phyloP scores from a whole-genome alignment of 2,113 vertebrate genomes.

The Gavia stellata region DNA sequence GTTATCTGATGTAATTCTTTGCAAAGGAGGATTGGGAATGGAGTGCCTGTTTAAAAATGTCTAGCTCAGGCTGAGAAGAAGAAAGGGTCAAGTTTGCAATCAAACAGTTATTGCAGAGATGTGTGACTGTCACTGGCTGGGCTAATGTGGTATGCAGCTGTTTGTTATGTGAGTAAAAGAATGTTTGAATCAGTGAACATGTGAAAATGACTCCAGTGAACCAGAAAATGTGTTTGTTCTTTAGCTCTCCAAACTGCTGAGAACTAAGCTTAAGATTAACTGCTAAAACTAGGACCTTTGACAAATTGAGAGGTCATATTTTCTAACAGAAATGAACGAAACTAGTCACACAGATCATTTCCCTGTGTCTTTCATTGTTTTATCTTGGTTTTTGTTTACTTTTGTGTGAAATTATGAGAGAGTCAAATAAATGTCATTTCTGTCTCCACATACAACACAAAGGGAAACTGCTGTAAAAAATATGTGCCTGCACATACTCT shows the following conservation, averaged over 20 bases:
- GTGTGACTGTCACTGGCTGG: constrained; percentile 77
- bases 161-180: constrained; percentile 82
- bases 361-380: constrained; percentile 65
- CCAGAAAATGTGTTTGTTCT: constrained; percentile 85
- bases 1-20: constrained; percentile 85
- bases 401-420: constrained; percentile 55
- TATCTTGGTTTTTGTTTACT: constrained; percentile 62
- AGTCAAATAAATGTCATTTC: constrained; percentile 48
- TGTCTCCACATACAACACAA: constrained; percentile 7
- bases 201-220: constrained; percentile 81
- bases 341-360: constrained; percentile 63
- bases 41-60: constrained; percentile 77
- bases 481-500: background rate
- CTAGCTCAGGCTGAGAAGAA: constrained; percentile 76
- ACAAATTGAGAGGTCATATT: constrained; percentile 74
- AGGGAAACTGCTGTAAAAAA: constrained; percentile 46
- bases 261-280: constrained; percentile 76
- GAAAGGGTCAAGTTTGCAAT: constrained; percentile 81
- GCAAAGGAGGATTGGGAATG: constrained; percentile 77
- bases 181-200: constrained; percentile 83
- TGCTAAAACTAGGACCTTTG: constrained; percentile 73
- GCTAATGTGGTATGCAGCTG: constrained; percentile 82
- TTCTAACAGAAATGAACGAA: constrained; percentile 69
- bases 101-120: constrained; percentile 81
- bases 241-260: constrained; percentile 76